Evolutionary conservation across 2,797 vertebrate species (phyloP), one percentile per base, ranked within the genome.

Genomic region (Neostethus bicornis): DNA sequence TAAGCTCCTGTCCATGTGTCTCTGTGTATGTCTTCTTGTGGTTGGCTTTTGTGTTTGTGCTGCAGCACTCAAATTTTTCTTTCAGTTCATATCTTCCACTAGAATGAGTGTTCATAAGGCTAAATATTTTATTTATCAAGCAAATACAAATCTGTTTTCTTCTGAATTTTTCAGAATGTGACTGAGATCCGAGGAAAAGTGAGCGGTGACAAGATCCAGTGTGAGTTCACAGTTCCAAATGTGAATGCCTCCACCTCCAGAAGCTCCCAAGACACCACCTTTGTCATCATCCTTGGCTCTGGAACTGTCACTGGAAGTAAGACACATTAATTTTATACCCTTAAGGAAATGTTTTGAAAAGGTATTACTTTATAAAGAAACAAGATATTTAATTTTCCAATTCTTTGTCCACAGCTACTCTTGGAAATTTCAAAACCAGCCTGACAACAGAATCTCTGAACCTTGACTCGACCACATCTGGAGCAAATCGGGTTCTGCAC

Each of bases 381-480:
- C 10, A 11, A 7, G 9, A 16, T 5, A 10, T 19, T n/a, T 21
- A 32, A 9, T 13, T 48, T 25, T 25, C 29, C 12, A 16, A 24
- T 31, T 5, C 26, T 26, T 55, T 16, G 2, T 45, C 4, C 23
- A 48, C 24, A 87, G 83, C 0, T 13, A 0, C 0, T 1, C 0
- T 55, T 0, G 42, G 25, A 0, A 0, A 0, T 1, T 45, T 81
- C 7, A 13, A 0, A 0, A 0, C 0, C 1, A 0, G 0, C 1
- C 1, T 23, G 3, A 1, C 0, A 12, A 44, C 1, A 0, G 0
- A 0, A 0, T 0, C 0, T 7, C n/a, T 73, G 54, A 11, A 77
- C 53, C 0, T 84, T 0, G 0, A 25, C 9, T 3, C 11, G 4
- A 14, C 47, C 3, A n/a, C 43, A 6, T 6, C 37, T 44, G 47